Evolutionary conservation across 2,797 vertebrate species (phyloP).

Genomic region (Labroides dimidiatus): DNA sequence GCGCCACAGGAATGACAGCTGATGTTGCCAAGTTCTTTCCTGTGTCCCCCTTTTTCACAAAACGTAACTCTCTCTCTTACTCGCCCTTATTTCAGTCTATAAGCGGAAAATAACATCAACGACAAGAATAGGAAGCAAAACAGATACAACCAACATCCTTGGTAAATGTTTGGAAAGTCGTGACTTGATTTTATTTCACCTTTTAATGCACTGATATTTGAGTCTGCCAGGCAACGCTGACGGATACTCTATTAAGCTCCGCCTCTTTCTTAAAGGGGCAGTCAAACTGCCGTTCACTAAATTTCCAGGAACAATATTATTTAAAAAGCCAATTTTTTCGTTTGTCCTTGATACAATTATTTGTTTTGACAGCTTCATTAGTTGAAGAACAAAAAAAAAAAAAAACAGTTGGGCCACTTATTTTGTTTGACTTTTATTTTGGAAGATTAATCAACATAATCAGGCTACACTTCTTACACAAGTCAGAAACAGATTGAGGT

Average conservation of each 20-base stretch:
- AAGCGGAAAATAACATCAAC: neutral
- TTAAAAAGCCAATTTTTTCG: too few species aligned
- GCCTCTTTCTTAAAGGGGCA: conserved; percentile 39
- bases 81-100: too few species aligned
- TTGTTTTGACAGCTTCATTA: too few species aligned
- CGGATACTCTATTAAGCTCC: neutral
- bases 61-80: rapidly evolving
- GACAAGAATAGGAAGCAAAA: rapidly evolving
- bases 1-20: conserved; percentile 44
- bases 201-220: rapidly evolving
- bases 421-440: too few species aligned
- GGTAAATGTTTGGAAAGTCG: rapidly evolving
- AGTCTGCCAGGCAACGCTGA: neutral
- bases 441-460: too few species aligned
- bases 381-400: too few species aligned
- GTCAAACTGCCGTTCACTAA: neutral
- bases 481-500: too few species aligned
- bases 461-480: too few species aligned
- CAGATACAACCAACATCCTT: rapidly evolving
- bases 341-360: neutral
- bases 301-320: too few species aligned
- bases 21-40: conserved; percentile 53
- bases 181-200: rapidly evolving
- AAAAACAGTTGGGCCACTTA: too few species aligned
- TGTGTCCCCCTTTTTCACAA: conserved; percentile 1